Base-by-base conservation (phyloP, 2,113 vertebrate genomes). In the Phasianus colchicus region DNA sequence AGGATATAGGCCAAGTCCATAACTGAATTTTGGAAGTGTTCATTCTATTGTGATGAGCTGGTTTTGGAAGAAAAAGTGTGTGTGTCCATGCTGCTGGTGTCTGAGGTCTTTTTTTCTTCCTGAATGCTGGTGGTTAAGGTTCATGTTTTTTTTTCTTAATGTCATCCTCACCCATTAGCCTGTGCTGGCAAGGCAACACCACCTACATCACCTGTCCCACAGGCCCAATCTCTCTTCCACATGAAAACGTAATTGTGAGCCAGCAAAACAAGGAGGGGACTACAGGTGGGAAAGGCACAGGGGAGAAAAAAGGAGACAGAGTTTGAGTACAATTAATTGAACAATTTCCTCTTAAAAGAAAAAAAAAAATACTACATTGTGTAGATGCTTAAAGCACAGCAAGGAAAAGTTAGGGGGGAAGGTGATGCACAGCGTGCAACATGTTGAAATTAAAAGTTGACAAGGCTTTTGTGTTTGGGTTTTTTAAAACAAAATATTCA, bases 41-140 rank as follows among this genome's bases (percentile, higher is more conserved):
- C 36, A 20, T 58, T 86, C 21, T 27, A 42, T 40, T 16, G 8
- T 17, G 21, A 32, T 0, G 0, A 13, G 32, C 34, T 1, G 1
- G 32, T 50, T 52, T 72, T 6, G 8, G 86, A 50, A 66, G 65
- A 50, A 61, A 58, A 81, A 52, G 34, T 54, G 4, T 20, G 8
- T 45, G 1, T 17, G 5, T 67, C 47, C 1, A 0, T 55, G 42
- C 65, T 80, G 9, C 13, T 0, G 2, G 48, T 5, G 9, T 57
- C 64, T 86, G 14, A 29, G 73, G 42, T 70, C 73, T 63, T 40
- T 67, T 67, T 32, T 21, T 10, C 57, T 75, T 58, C 4, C 0
- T 40, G 55, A 77, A 80, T 30, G 38, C 18, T 1, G 0, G 32
- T 77, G 45, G 66, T 93, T 58, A 63, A 83, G 63, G 11, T 42